Evolutionary conservation across 2,888 invertebrate species (phyloP).

Genomic region (Atethmia centrago): DNA sequence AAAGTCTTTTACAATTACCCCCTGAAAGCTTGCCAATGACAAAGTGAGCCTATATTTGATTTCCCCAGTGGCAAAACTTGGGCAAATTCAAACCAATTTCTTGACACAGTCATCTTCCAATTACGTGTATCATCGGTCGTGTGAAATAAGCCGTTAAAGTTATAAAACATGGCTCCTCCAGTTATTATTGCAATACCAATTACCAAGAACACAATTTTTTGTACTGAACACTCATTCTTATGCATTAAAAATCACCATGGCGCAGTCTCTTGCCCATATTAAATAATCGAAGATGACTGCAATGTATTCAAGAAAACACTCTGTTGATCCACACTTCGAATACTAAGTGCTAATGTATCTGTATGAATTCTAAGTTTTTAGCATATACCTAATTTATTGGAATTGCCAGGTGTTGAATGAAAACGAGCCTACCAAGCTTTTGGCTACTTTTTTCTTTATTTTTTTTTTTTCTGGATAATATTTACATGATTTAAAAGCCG

Average conservation of each 20-base stretch:
- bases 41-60: not conserved
- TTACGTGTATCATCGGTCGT: not conserved
- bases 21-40: too few relatives aligned
- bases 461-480: too few relatives aligned
- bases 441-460: too few relatives aligned
- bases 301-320: slow-evolving; percentile 4
- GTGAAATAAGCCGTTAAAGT: slow-evolving; percentile 19
- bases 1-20: not conserved
- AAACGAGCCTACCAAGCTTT: not conserved
- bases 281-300: slow-evolving; percentile 19
- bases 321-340: not conserved
- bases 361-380: not conserved
- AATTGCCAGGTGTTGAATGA: not conserved
- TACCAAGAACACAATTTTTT: slow-evolving; percentile 47
- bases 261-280: slow-evolving; percentile 14
- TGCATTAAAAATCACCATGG: slow-evolving; percentile 49
- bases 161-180: slow-evolving; percentile 12
- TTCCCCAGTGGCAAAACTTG: not conserved
- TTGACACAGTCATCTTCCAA: slow-evolving; percentile 11
- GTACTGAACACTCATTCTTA: slow-evolving; percentile 28
- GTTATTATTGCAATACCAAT: slow-evolving; percentile 36
- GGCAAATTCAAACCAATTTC: slow-evolving; percentile 6
- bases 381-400: slow-evolving; percentile 6
- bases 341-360: not conserved
- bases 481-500: too few relatives aligned